Evolutionary conservation across 2,888 invertebrate species (phyloP), one percentile per base, ranked within the genome.

Genomic region (Protonemura montana): DNA sequence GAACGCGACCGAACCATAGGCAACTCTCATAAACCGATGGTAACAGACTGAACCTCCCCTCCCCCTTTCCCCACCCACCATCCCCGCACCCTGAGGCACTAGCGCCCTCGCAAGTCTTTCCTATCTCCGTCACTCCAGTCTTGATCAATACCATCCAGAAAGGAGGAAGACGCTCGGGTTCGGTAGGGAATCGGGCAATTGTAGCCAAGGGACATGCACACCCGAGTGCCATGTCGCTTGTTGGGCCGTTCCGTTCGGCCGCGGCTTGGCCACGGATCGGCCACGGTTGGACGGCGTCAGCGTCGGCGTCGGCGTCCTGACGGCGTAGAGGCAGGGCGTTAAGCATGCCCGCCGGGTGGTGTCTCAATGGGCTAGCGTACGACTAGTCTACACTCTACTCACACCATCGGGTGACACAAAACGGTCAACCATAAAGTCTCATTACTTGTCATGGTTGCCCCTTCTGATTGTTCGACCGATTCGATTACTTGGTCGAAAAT

Each of bases 71-170:
- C 35, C 35, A 3, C 35, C 35, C 35, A 35, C 35, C 3, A 3
- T 10, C 35, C 35, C 35, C 35, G 35, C 35, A n/a, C n/a, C n/a
- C n/a, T n/a, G n/a, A n/a, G 35, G 35, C 59, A 3, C 59, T 59
- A 10, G 2, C 59, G 21, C 59, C 59, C 59, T 59, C 59, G 21
- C 59, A 35, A 35, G 35, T 6, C 35, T 35, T 35, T 59, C 21
- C 59, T 59, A 21, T 59, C 59, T 59, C 16, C 59, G 16, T 59
- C 59, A 13, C 59, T 59, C 59, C 59, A 59, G 59, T 59, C 59
- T 59, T 59, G 59, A 59, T 59, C 59, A 59, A 59, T 59, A 59
- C 59, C 59, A 59, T 59, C 59, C 59, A 59, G 21, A 59, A 59
- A 59, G 59, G 59, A 59, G 13, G 13, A 59, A 59, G 59, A 59